Evolutionary conservation across 2,888 invertebrate genomes (phyloP), one percentile per base, ranked within the genome.

Genomic region (Cantharis lateralis): DNA sequence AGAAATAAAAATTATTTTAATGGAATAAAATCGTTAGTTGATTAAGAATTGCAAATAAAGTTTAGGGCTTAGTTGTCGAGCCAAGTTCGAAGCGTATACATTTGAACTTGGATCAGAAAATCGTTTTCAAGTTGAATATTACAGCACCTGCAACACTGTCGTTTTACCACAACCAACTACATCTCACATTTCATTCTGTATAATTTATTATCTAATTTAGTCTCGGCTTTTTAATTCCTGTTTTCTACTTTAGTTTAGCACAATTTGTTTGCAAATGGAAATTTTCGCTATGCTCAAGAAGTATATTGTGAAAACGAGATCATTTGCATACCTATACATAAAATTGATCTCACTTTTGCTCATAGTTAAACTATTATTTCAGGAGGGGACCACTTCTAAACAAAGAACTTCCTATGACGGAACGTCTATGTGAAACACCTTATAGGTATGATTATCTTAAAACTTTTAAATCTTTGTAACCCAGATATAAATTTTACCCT

Each of bases 401-500:
- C 15, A 82, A 83, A 79, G 79, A 81, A 79, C 82, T 84, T 84
- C 83, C 84, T 84, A 85, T 84, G 83, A 83, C 85, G 83, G 86
- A 84, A 79, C 82, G 84, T 81, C 82, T 83, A 79, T 84, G 82
- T 74, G 84, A 84, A 77, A 86, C 86, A 72, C 85, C 86, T 71
- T 84, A 80, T 82, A 85, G 86, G 86, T 87, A 81, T 79, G 83
- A 79, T 76, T 73, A 70, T n/a, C 13, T 70, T 16, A 15, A 70
- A 15, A 24, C 24, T 62, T 24, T 13, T 18, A 62, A 15, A 10
- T 48, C 11, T n/a, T 3, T n/a, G 15, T 61, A 24, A 24, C 26
- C 7, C 2, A 48, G n/a, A 48, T 13, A n/a, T n/a, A 48, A 5
- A 48, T n/a, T n/a, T 48, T n/a, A 48, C 13, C n/a, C 1, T 48